phyloP scores from a whole-genome alignment of 2,113 vertebrate species.

The Megaceryle maxima region DNA sequence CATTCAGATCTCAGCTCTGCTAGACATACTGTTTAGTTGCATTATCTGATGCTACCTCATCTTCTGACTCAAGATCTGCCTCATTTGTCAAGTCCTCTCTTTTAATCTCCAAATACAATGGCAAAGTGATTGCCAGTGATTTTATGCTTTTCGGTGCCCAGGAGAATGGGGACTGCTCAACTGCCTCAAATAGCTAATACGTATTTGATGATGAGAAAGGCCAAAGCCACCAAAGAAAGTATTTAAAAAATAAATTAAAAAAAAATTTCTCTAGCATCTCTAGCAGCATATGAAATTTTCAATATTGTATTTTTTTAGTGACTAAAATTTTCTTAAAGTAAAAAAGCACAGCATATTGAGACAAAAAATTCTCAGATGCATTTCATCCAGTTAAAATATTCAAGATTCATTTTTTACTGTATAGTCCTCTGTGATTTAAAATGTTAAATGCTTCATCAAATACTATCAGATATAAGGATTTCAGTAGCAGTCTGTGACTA shows the following conservation, averaged over 20 bases:
- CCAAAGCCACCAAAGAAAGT: not conserved
- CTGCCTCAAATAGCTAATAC: not conserved
- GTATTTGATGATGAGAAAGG: not conserved
- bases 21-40: not conserved
- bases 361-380: not conserved
- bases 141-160: not conserved
- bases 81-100: not conserved
- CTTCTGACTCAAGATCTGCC: not conserved
- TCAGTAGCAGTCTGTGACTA: not conserved
- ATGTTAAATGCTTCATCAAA: conserved; percentile 30
- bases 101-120: conserved; percentile 1
- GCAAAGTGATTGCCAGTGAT: conserved; percentile 1
- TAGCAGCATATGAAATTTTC: not conserved
- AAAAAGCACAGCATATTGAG: not conserved
- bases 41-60: not conserved
- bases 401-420: not conserved
- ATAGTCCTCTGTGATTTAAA: conserved; percentile 1
- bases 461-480: not conserved
- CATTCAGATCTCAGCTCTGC: not conserved
- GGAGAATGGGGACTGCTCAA: not conserved
- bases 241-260: not conserved
- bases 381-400: conserved; percentile 12
- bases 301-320: not conserved
- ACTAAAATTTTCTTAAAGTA: not conserved
- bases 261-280: not conserved